phyloP scores from a whole-genome alignment of 2,888 invertebrate genomes.

The Phrixothrix hirtus region DNA sequence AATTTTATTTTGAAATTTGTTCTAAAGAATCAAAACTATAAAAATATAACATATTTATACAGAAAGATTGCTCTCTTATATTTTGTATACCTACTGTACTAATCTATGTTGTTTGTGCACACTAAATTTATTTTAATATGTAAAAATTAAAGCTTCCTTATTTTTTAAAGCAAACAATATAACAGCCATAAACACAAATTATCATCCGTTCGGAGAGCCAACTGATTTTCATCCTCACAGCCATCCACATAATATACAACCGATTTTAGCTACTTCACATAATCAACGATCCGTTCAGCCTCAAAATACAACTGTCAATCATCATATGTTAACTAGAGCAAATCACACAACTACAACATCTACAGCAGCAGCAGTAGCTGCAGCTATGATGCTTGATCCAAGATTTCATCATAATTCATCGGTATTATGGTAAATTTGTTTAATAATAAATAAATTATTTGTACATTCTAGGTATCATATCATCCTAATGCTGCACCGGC shows the following conservation, averaged over 20 bases:
- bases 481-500: conserved; percentile 55
- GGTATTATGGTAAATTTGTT: too few relatives aligned
- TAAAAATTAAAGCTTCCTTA: too few relatives aligned
- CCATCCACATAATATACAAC: conserved; percentile 53
- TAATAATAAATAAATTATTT: conserved; percentile 1
- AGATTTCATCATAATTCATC: conserved; percentile 56
- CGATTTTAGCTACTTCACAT: conserved; percentile 48
- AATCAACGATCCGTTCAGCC: conserved; percentile 49
- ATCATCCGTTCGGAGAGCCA: conserved; percentile 54
- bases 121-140: conserved; percentile 1
- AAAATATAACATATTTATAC: too few relatives aligned
- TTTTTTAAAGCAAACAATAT: conserved; percentile 39
- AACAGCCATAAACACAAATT: conserved; percentile 49
- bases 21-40: too few relatives aligned
- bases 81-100: too few relatives aligned
- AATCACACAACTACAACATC: conserved; percentile 54
- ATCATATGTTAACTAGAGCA: conserved; percentile 51
- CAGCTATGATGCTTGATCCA: conserved; percentile 59
- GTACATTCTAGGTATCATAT: conserved; percentile 51
- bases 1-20: too few relatives aligned
- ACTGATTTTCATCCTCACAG: conserved; percentile 53
- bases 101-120: too few relatives aligned
- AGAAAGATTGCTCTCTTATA: too few relatives aligned
- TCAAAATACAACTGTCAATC: conserved; percentile 50
- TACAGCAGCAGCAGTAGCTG: conserved; percentile 56